Percentiles rank a stretch among this genome's conserved stretches.
phyloP scores from a whole-genome alignment of 2,888 invertebrate genomes.

The Machimus rusticus region DNA sequence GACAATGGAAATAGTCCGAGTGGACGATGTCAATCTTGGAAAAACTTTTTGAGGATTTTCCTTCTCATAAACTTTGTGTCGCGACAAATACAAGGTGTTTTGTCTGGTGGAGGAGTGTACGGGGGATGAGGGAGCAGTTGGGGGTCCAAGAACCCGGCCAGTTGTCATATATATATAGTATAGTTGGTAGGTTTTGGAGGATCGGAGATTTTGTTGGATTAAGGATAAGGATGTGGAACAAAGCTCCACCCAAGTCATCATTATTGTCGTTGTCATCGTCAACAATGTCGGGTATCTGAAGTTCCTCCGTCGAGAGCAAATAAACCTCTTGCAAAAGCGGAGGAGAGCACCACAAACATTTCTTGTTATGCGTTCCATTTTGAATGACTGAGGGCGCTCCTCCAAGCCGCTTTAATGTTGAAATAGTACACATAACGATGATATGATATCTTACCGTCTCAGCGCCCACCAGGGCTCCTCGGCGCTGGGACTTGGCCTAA shows the following conservation, averaged over 20 bases:
- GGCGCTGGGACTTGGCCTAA: background rate
- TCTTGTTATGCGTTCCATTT: conserved; percentile 23
- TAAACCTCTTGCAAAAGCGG: conserved; percentile 13
- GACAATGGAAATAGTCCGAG: background rate
- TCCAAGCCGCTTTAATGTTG: background rate
- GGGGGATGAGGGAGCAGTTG: background rate
- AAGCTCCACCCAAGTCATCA: background rate
- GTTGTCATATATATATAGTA: background rate
- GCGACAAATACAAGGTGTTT: background rate
- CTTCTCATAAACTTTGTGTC: background rate
- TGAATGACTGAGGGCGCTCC: conserved; percentile 1
- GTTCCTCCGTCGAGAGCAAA: conserved; percentile 3
- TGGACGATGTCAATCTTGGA: background rate
- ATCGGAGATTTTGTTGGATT: background rate
- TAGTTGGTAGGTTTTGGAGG: background rate
- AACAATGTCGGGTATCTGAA: conserved; percentile 28
- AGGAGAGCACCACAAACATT: conserved; percentile 29
- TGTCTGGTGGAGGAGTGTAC: background rate
- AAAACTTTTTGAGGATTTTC: background rate
- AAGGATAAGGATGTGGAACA: conserved; percentile 10
- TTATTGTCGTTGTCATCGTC: conserved; percentile 30
- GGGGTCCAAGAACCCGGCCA: background rate
- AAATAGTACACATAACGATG: conserved; percentile 15
- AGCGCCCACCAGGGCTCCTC: background rate
- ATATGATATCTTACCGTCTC: conserved; percentile 10